These are phyloP conservation scores for Aulostomus chinensis DNA, from an alignment of 2,797 vertebrate genomes.

Conservation along the genomic window DNA sequence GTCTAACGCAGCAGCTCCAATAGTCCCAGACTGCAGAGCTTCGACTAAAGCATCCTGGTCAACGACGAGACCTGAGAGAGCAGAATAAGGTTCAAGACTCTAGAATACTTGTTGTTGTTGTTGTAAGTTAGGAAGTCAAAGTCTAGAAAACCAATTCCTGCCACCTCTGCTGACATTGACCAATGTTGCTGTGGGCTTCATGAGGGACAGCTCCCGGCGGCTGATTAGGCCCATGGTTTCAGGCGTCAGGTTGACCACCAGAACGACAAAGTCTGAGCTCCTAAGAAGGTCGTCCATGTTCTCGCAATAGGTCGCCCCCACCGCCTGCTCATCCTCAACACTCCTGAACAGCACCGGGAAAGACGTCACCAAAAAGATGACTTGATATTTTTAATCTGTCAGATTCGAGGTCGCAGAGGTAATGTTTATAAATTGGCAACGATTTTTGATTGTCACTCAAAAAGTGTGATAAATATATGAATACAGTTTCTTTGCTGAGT, in stretches of 20 bases:
- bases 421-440: too few relatives aligned
- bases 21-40: conserved; percentile 74
- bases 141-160: neutral
- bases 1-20: conserved; percentile 80
- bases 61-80: conserved; percentile 79
- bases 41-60: conserved; percentile 82
- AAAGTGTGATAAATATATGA: too few relatives aligned
- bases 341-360: conserved; percentile 58
- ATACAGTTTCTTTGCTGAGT: too few relatives aligned
- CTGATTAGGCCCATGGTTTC: conserved; percentile 77
- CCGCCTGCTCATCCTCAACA: conserved; percentile 73
- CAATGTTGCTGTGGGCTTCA: conserved; percentile 81
- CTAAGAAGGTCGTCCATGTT: conserved; percentile 80
- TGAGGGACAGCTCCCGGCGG: conserved; percentile 76
- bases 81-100: too few relatives aligned
- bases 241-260: conserved; percentile 73
- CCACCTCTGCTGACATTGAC: conserved; percentile 83
- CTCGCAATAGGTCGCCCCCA: conserved; percentile 79
- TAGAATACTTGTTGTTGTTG: too few relatives aligned
- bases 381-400: too few relatives aligned
- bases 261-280: conserved; percentile 81
- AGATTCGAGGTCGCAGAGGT: too few relatives aligned
- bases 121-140: neutral
- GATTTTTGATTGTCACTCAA: too few relatives aligned
- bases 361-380: neutral